A percentile compares a stretch with the other conserved stretches of the same genome.
phyloP scores from a whole-genome alignment of 2,888 invertebrate genomes.

The Drosophila anceps region DNA sequence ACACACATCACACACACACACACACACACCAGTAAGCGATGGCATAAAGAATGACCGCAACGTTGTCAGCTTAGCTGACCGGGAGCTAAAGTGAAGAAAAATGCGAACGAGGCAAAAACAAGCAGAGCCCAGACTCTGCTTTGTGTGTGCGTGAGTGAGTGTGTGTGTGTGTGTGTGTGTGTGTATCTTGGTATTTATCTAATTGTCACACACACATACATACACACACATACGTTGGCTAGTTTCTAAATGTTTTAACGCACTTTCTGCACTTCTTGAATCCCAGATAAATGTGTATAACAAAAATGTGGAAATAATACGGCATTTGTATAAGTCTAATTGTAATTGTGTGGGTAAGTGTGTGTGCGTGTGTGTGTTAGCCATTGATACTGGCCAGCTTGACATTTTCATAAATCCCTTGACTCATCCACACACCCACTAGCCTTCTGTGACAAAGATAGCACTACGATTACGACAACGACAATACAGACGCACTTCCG shows the following conservation, averaged over 20 bases:
- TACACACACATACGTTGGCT: slow-evolving; percentile 18
- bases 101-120: slow-evolving; percentile 71
- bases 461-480: slow-evolving; percentile 4
- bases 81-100: slow-evolving; percentile 70
- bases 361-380: slow-evolving; percentile 34
- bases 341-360: slow-evolving; percentile 42
- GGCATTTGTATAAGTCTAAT: slow-evolving; percentile 69
- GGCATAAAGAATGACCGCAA: slow-evolving; percentile 45
- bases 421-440: slow-evolving; percentile 13
- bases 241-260: slow-evolving; percentile 59
- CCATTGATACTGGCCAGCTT: slow-evolving; percentile 67
- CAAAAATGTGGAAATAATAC: slow-evolving; percentile 72
- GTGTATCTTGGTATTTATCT: slow-evolving; percentile 71
- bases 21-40: slow-evolving; percentile 4
- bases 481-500: slow-evolving; percentile 59
- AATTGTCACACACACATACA: slow-evolving; percentile 66
- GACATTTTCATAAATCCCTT: slow-evolving; percentile 75
- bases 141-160: slow-evolving; percentile 55
- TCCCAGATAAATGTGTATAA: slow-evolving; percentile 64
- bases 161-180: slow-evolving; percentile 27
- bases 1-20: slow-evolving; percentile 40
- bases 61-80: slow-evolving; percentile 57
- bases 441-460: slow-evolving; percentile 14
- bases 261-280: slow-evolving; percentile 64
- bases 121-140: slow-evolving; percentile 36